Percentiles rank a stretch among this genome's conserved stretches.
These are phyloP conservation scores for Lethenteron reissneri DNA, from an alignment of 2,113 vertebrate genomes.

Conservation along the genomic window DNA sequence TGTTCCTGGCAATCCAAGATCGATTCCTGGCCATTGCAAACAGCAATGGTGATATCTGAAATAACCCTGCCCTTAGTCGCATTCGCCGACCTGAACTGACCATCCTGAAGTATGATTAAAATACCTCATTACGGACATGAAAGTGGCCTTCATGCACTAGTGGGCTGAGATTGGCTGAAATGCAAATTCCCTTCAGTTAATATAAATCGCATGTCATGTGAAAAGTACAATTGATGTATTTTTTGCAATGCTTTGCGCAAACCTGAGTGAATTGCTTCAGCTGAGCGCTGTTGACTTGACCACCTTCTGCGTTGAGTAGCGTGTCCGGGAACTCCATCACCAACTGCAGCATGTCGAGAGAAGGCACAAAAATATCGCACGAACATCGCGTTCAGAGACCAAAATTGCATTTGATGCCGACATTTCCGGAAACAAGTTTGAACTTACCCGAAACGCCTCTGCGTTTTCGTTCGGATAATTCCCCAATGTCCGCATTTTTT, in stretches of 20 bases:
- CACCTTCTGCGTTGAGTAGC: conserved; percentile 49
- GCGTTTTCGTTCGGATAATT: no score
- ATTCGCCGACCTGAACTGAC: no score
- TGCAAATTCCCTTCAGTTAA: not conserved
- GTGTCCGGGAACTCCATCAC: conserved; percentile 94
- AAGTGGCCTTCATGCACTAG: not conserved
- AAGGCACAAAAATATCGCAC: not conserved
- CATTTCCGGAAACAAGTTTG: not conserved
- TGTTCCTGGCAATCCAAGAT: no score
- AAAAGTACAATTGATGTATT: not conserved
- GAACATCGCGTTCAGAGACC: not conserved
- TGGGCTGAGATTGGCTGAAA: not conserved
- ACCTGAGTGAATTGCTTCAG: conserved; percentile 80
- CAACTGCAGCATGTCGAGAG: conserved; percentile 32
- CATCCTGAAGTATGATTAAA: no score
- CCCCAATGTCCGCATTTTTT: no score
- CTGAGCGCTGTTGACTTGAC: conserved; percentile 45
- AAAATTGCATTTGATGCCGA: not conserved
- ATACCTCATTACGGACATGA: not conserved
- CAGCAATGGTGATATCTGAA: no score
- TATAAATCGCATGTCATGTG: not conserved
- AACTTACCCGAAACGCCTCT: not conserved
- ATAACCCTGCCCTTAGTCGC: no score
- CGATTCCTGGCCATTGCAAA: no score
- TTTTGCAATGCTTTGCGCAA: conserved; percentile 11